Percentiles rank a stretch among this genome's conserved stretches.
phyloP scores from a whole-genome alignment of 2,888 invertebrate species.

The Alloplasta piceator region DNA sequence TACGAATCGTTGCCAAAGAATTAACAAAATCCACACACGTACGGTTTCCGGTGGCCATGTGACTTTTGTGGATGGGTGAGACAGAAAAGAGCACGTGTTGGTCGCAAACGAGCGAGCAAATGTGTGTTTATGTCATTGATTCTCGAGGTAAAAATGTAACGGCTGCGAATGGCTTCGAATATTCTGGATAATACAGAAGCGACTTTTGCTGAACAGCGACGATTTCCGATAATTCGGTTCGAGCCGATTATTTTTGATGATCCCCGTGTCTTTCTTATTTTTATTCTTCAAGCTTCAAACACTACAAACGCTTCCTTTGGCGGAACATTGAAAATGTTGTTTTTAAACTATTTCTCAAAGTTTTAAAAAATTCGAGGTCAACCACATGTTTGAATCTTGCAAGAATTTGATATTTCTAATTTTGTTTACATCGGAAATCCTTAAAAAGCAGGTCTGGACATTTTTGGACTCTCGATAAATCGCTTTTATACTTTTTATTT shows the following conservation, averaged over 20 bases:
- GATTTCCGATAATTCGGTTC: conserved; percentile 53
- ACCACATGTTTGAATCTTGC: too few species aligned
- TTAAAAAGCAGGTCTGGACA: too few species aligned
- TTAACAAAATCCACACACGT: conserved; percentile 59
- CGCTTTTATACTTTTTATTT: background rate
- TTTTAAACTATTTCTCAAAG: too few species aligned
- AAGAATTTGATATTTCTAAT: too few species aligned
- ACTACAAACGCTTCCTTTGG: too few species aligned
- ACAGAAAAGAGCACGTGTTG: conserved; percentile 83
- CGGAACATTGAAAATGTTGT: too few species aligned
- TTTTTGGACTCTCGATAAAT: too few species aligned
- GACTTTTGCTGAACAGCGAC: conserved; percentile 75
- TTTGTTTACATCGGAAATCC: too few species aligned
- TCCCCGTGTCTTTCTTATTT: too few species aligned
- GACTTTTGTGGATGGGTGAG: conserved; percentile 70
- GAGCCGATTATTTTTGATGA: conserved; percentile 4
- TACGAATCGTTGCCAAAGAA: conserved; percentile 55
- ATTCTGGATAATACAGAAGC: conserved; percentile 35
- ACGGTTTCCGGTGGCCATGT: conserved; percentile 69
- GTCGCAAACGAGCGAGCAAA: conserved; percentile 73
- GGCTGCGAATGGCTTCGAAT: conserved; percentile 60
- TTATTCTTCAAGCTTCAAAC: too few species aligned
- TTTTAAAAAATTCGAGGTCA: too few species aligned
- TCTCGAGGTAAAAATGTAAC: conserved; percentile 73
- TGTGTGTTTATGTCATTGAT: conserved; percentile 46